Base-by-base conservation (phyloP, 2,888 invertebrate species). In the Dasypogon diadema region DNA sequence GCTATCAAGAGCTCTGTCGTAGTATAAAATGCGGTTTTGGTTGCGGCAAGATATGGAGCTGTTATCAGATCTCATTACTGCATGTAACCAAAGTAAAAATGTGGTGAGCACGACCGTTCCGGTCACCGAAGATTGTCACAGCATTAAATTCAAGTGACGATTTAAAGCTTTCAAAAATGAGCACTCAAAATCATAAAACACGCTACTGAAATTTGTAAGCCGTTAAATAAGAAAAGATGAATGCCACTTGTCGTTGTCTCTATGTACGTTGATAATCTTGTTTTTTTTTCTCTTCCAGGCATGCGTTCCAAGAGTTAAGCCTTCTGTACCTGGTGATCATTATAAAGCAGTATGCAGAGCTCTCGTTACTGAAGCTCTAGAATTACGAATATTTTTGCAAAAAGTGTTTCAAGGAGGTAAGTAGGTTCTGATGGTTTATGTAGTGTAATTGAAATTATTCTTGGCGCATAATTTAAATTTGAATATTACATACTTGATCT, bases 281-380 rank as follows among this genome's bases (percentile, higher is more conserved):
- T 5, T 30, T 30, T 30, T 3, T 30, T 3, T 30, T 30, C 30
- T 42, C 16, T 54, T 63, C 46, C 82, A 90, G 89, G 84, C 87
- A 83, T 90, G 90, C 82, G 84, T 85, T 79, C 86, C 87, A 79
- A 89, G 89, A 81, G 84, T 88, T 75, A 87, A 84, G 79, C 83
- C 86, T 79, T 84, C 85, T 79, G 82, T 84, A 83, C 85, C 86
- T 84, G 87, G 82, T 86, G 89, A 84, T 80, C 88, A 82, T 85
- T 98, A 97, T 88, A 92, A 92, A 83, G 96, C 97, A 77, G 97
- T 98, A 74, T 95, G 97, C 85, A 90, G 97, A 77, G 97, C 97
- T 76, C 90, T 97, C 80, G 95, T 97, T 77, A 92, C 95, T 18
- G 98, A 98, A 87, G 94, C 96, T 74, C 87, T 95, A 78, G 97